Evolutionary conservation across 2,888 invertebrate species (phyloP).

Genomic region (Acronicta psi): DNA sequence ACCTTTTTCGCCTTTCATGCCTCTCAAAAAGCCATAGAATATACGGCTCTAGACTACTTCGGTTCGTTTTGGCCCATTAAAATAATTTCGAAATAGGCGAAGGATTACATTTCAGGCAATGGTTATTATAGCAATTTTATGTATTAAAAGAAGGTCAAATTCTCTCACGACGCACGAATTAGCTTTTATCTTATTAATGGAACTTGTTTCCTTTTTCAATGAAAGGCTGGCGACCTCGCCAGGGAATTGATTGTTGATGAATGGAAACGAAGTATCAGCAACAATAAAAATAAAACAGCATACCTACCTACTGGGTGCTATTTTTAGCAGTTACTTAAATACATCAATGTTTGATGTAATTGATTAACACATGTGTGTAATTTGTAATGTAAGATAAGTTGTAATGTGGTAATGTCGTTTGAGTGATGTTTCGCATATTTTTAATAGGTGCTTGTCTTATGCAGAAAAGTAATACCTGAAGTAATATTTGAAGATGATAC

Average conservation of each 20-base stretch:
- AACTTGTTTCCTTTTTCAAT: constrained; percentile 22
- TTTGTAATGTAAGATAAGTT: constrained; percentile 20
- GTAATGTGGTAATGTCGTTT: not conserved
- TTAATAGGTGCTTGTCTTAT: not conserved
- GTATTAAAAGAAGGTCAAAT: constrained; percentile 17
- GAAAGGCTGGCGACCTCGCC: constrained; percentile 41
- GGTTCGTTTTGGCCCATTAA: constrained; percentile 29
- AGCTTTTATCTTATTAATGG: constrained; percentile 8
- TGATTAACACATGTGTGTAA: constrained; percentile 13
- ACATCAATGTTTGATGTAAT: constrained; percentile 13
- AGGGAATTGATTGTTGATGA: constrained; percentile 22
- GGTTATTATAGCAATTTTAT: constrained; percentile 2
- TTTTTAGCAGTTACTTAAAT: constrained; percentile 9
- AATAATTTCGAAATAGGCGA: constrained; percentile 19
- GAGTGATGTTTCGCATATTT: constrained; percentile 14
- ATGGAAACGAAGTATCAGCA: constrained; percentile 15
- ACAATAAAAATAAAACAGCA: constrained; percentile 9
- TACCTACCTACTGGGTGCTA: not conserved
- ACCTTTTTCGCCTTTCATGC: constrained; percentile 35
- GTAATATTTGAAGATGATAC: not conserved
- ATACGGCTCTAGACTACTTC: not conserved
- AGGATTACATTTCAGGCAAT: constrained; percentile 17
- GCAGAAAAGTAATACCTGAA: not conserved
- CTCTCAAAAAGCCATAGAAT: constrained; percentile 35
- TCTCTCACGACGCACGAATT: too few relatives aligned